Conservation (phyloP, 1,140 invertebrate genomes). For the Brachionus calyciflorus region DNA sequence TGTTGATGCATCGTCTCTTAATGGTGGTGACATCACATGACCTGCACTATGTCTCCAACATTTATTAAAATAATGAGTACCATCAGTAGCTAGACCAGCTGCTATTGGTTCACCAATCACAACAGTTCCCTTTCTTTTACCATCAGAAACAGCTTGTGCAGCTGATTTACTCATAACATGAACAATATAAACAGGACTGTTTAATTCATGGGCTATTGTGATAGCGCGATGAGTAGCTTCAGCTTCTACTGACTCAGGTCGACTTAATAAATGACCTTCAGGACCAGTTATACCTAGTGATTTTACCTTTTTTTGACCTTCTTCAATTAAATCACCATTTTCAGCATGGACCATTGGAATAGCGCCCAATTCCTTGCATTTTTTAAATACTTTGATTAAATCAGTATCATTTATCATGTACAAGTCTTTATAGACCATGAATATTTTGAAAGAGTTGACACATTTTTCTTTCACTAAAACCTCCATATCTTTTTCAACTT, state of each 20-base stretch:
- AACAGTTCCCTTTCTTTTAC: slow-evolving; percentile 67
- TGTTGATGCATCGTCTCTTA: slow-evolving; percentile 77
- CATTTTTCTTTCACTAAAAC: slow-evolving; percentile 64
- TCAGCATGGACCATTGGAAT: slow-evolving; percentile 93
- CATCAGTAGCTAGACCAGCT: slow-evolving; percentile 68
- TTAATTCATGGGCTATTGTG: slow-evolving; percentile 82
- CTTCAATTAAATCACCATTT: slow-evolving; percentile 87
- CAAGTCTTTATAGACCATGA: slow-evolving; percentile 87
- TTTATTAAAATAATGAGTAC: slow-evolving; percentile 58
- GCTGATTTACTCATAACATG: slow-evolving; percentile 93
- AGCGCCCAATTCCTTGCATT: slow-evolving; percentile 70
- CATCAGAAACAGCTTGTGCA: slow-evolving; percentile 71
- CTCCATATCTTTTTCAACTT: slow-evolving; percentile 66
- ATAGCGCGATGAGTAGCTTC: slow-evolving; percentile 93
- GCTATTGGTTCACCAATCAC: slow-evolving; percentile 89
- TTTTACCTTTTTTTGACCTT: slow-evolving; percentile 74
- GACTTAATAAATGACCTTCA: slow-evolving; percentile 88
- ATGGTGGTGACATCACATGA: slow-evolving; percentile 84
- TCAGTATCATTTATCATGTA: slow-evolving; percentile 87
- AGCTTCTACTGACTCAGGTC: slow-evolving; percentile 92
- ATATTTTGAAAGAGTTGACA: slow-evolving; percentile 91
- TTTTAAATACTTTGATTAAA: slow-evolving; percentile 77
- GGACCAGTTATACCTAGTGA: slow-evolving; percentile 83
- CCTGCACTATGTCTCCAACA: slow-evolving; percentile 80
- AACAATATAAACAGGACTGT: slow-evolving; percentile 87